Evolutionary conservation across 1,140 invertebrate species (phyloP).

Genomic region (Colletes latitarsis): DNA sequence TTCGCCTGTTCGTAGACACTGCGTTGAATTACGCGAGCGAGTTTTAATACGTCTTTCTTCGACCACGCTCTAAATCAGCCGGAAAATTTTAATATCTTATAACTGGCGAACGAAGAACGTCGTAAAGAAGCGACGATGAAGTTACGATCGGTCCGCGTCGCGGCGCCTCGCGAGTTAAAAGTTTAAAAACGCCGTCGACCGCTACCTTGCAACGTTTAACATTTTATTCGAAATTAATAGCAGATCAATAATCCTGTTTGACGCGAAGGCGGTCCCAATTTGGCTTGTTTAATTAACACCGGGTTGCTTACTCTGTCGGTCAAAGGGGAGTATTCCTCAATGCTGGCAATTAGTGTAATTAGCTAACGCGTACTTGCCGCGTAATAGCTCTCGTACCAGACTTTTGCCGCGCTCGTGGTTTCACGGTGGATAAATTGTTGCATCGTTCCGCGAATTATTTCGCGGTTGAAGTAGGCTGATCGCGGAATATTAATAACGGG

Average conservation of each 20-base stretch:
- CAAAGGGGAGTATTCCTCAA: not conserved
- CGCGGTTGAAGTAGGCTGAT: not conserved
- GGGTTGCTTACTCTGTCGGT: not conserved
- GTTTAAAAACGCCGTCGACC: not conserved
- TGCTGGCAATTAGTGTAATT: constrained; percentile 32
- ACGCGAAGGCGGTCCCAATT: constrained; percentile 6
- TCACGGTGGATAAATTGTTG: constrained; percentile 1
- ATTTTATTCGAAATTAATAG: constrained; percentile 33
- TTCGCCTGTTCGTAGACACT: not conserved
- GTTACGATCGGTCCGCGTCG: not conserved
- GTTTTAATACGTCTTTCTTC: constrained; percentile 11
- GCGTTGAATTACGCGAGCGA: constrained; percentile 2
- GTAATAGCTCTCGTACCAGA: not conserved
- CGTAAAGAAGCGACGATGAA: constrained; percentile 25
- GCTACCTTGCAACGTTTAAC: constrained; percentile 1
- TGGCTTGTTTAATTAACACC: constrained; percentile 36
- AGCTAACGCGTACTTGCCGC: not conserved
- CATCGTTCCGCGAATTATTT: constrained; percentile 2
- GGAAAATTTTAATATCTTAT: constrained; percentile 46
- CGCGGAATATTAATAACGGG: not conserved
- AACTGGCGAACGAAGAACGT: not conserved
- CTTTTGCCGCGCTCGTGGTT: not conserved
- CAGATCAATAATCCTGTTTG: constrained; percentile 22
- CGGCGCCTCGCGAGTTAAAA: no score
- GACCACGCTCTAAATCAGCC: not conserved